Evolutionary conservation across 2,888 invertebrate species (phyloP), one percentile per base, ranked within the genome.

Genomic region (Colletes collaris): DNA sequence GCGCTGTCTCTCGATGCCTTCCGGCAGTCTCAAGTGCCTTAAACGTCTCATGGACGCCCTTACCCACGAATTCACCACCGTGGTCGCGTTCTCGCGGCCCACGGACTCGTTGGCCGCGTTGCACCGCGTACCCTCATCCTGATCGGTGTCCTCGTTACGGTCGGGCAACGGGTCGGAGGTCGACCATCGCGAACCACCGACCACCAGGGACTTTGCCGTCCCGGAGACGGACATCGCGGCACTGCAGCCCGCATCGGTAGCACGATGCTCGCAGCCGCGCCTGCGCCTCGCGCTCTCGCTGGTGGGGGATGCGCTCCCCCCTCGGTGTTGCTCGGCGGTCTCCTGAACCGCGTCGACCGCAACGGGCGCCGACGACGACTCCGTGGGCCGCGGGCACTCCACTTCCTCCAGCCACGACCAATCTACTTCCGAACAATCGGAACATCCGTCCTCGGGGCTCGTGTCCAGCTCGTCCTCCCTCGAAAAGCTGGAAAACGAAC

Each of bases 41-140:
- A 95, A 89, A 16, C 94, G 93, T 70, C 95, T 93, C 95, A 95
- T 95, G 44, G 95, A 95, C 62, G 93, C 94, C 76, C 95, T 93
- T 86, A 94, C 89, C 95, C 95, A 95, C 74, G 94, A 87, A 37
- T 86, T 89, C 77, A 89, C 86, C 78, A 84, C 62, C 8, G 67
- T 46, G 27, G 60, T 11, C 0, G 49, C 16, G 63, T 67, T 64
- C 69, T 89, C 89, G 8, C 86, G 87, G 76, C 85, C 88, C 76
- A 90, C 91, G 40, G 90, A 89, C 75, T 90, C 90, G 79, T 91
- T 91, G 76, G 89, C 92, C 83, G 90, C 92, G 87, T 90, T 91
- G 80, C 90, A 91, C 53, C 90, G 89, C 68, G 69, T 49, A 52
- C 77, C 66, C 19, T 68, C 81, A 19, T 69, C 70, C 4, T 59